Percentiles rank a stretch among this genome's conserved stretches.
These are phyloP conservation scores for Hypolimnas misippus DNA, from an alignment of 2,888 invertebrate genomes.

Conservation along the genomic window DNA sequence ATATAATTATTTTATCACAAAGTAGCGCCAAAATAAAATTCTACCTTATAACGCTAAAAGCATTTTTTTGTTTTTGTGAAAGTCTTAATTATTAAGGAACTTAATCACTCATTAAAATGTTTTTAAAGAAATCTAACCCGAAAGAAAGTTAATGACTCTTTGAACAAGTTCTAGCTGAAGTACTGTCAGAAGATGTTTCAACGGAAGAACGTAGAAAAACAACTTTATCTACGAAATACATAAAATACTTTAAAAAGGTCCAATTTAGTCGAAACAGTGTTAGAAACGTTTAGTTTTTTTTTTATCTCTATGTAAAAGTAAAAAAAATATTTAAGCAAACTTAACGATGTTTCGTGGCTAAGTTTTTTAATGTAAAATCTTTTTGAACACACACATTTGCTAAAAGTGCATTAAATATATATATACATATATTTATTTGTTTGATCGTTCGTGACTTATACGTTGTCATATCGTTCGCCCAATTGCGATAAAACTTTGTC, in stretches of 20 bases:
- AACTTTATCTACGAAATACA: neutral
- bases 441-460: too few species aligned
- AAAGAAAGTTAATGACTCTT: slow-evolving; percentile 16
- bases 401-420: too few species aligned
- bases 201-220: neutral
- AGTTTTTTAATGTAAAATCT: too few species aligned
- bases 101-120: slow-evolving; percentile 29
- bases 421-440: too few species aligned
- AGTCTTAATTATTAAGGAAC: slow-evolving; percentile 23
- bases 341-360: neutral
- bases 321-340: neutral
- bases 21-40: neutral
- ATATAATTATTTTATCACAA: neutral
- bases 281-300: neutral
- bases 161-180: slow-evolving; percentile 16
- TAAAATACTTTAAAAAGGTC: neutral
- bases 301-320: neutral
- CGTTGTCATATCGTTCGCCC: too few species aligned
- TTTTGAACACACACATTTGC: too few species aligned
- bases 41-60: neutral
- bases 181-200: neutral
- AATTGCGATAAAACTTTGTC: too few species aligned
- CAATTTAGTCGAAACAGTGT: neutral
- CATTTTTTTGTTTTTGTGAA: slow-evolving; percentile 4
- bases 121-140: slow-evolving; percentile 18